phyloP scores from a whole-genome alignment of 2,888 invertebrate genomes.

The Calliscelio sp. region DNA sequence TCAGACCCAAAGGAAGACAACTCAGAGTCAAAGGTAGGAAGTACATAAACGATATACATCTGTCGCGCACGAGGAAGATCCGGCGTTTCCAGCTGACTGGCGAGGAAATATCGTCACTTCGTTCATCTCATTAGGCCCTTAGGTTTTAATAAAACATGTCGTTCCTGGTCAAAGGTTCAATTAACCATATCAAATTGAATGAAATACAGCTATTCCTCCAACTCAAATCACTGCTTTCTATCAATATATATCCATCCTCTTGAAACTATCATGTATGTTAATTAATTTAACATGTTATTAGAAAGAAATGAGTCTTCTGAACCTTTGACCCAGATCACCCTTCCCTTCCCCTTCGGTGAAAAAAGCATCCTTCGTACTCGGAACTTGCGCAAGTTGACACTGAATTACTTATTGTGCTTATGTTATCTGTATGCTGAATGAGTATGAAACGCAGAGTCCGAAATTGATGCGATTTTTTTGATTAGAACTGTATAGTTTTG shows the following conservation, averaged over 20 bases:
- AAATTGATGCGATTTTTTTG: constrained; percentile 57
- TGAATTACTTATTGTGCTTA: constrained; percentile 67
- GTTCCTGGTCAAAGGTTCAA: constrained; percentile 31
- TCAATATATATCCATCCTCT: no score
- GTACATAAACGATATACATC: constrained; percentile 53
- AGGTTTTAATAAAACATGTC: constrained; percentile 27
- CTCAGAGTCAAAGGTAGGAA: constrained; percentile 55
- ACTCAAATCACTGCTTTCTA: no score
- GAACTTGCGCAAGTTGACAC: constrained; percentile 57
- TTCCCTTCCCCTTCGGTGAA: constrained; percentile 35
- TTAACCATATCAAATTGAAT: neutral
- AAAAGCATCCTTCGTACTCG: constrained; percentile 48
- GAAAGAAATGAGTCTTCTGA: no score
- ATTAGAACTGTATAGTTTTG: constrained; percentile 68
- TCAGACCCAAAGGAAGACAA: constrained; percentile 64
- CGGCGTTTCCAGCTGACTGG: constrained; percentile 38
- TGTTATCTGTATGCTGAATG: constrained; percentile 44
- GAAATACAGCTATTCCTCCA: neutral
- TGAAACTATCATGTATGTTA: no score
- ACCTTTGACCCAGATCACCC: constrained; percentile 14
- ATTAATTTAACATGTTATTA: no score
- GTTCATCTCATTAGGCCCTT: constrained; percentile 60
- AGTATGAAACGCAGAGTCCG: constrained; percentile 67
- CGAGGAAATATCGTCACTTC: constrained; percentile 52
- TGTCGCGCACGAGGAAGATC: constrained; percentile 57